A percentile compares a stretch with the other conserved stretches of the same genome.
These are phyloP conservation scores for Orbicella faveolata DNA, from an alignment of 64 coral and sea anemone genomes.

Conservation along the genomic window DNA sequence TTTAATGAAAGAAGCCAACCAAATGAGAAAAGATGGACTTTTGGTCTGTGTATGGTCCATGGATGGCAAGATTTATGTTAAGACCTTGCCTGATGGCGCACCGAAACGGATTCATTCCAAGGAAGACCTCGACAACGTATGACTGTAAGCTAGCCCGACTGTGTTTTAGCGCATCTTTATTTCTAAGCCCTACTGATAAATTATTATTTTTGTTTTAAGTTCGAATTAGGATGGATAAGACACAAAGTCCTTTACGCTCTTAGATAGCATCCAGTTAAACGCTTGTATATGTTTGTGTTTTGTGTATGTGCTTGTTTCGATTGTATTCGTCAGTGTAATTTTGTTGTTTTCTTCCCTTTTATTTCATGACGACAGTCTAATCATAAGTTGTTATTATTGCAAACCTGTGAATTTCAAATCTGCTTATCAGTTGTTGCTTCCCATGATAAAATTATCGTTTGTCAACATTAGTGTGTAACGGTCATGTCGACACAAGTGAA, in stretches of 20 bases:
- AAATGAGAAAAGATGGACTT: not conserved
- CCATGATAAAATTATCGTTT: no score
- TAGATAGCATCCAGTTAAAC: not conserved
- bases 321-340: not conserved
- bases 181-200: not conserved
- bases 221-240: not conserved
- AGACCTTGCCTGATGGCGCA: not conserved
- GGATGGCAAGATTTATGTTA: not conserved
- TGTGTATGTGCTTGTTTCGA: not conserved
- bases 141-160: not conserved
- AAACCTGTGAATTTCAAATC: not conserved
- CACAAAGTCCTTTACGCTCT: not conserved
- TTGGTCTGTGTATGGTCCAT: no score
- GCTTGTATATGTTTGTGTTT: conserved; percentile 12
- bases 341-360: not conserved
- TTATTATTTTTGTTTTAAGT: not conserved
- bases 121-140: no score
- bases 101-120: not conserved
- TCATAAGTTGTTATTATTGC: no score
- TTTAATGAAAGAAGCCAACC: not conserved
- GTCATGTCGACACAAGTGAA: not conserved
- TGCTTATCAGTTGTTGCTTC: not conserved
- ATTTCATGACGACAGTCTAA: no score
- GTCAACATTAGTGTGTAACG: no score
- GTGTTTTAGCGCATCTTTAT: not conserved